Evolutionary conservation across 2,113 vertebrate species (phyloP).

Genomic region (Shinisaurus crocodilurus): DNA sequence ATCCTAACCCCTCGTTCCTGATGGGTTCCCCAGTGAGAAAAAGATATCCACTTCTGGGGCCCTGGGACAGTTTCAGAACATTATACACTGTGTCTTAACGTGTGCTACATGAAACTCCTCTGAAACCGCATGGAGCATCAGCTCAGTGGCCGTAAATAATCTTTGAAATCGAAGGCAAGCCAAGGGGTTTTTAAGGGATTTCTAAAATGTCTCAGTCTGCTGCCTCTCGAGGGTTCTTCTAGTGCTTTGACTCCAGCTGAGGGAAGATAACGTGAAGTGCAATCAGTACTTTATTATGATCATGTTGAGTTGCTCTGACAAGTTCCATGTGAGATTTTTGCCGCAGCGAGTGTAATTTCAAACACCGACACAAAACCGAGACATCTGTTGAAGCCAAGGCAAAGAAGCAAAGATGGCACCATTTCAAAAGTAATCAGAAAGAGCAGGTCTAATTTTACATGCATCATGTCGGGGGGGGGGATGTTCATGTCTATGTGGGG

Average conservation of each 20-base stretch:
- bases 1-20: not conserved
- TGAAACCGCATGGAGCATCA: constrained; percentile 42
- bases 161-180: constrained; percentile 41
- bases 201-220: constrained; percentile 37
- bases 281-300: constrained; percentile 67
- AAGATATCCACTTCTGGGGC: not conserved
- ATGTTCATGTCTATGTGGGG: no score
- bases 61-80: not conserved
- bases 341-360: constrained; percentile 44
- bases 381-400: constrained; percentile 28
- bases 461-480: not conserved
- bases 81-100: constrained; percentile 7
- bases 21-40: not conserved
- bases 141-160: constrained; percentile 39
- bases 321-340: constrained; percentile 58
- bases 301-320: constrained; percentile 51
- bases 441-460: constrained; percentile 34
- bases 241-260: constrained; percentile 11
- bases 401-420: constrained; percentile 12
- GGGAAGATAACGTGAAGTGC: constrained; percentile 60
- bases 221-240: constrained; percentile 54
- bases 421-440: constrained; percentile 36
- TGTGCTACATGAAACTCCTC: not conserved
- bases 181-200: constrained; percentile 38
- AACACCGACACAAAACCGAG: constrained; percentile 27